phyloP scores from a whole-genome alignment of 2,797 vertebrate genomes.

The Avahi laniger region DNA sequence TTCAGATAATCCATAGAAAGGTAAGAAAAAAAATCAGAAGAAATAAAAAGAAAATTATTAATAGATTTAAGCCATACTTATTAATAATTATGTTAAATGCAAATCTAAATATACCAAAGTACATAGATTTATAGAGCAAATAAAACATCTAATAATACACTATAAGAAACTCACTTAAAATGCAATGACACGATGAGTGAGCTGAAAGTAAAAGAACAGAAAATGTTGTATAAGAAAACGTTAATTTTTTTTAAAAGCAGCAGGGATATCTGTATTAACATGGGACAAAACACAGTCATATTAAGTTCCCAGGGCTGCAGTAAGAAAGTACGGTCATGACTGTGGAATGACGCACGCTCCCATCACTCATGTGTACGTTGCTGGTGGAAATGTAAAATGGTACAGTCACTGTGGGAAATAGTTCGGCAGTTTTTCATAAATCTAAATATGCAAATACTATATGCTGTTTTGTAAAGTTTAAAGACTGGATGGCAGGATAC shows the following conservation, averaged over 20 bases:
- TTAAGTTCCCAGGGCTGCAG: neutral
- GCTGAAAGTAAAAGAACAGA: neutral
- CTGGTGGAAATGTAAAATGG: neutral
- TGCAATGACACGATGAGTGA: neutral
- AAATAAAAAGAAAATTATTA: neutral
- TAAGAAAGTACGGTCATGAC: neutral
- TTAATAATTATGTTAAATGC: neutral
- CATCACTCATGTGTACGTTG: neutral
- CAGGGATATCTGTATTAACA: neutral
- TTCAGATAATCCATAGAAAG: neutral
- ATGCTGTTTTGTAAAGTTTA: neutral
- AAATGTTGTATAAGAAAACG: neutral
- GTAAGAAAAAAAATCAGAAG: neutral
- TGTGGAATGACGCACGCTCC: neutral
- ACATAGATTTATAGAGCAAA: neutral
- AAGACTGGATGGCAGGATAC: neutral
- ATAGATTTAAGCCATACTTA: neutral
- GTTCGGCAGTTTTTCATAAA: neutral
- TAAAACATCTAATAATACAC: neutral
- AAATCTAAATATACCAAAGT: neutral
- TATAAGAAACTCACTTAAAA: neutral
- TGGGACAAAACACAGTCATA: neutral
- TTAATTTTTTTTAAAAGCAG: neutral
- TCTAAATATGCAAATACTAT: neutral
- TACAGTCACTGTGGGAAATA: neutral